Base-by-base conservation (phyloP, 64 coral and sea anemone species). In the Dendronephthya gigantea region DNA sequence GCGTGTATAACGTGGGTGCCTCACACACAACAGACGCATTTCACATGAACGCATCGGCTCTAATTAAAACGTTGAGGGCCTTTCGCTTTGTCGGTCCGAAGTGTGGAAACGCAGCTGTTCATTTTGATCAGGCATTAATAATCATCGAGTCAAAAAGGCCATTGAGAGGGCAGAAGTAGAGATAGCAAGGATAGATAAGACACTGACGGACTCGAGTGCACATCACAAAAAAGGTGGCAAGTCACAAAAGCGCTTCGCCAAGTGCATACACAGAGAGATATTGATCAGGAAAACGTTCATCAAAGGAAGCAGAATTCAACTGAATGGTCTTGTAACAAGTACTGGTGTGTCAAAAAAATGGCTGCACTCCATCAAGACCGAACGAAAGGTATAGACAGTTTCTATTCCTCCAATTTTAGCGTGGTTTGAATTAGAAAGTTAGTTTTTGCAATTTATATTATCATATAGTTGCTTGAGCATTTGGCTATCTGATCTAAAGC, bases 401-500 rank as follows among this genome's bases (percentile, higher is more conserved):
- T 45, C 41, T 62, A 6, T 19, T 62, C 19, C 25, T 62, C 25
- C 25, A 7, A 7, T 62, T n/a, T 62, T 62, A 6, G 55, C 55
- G 19, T 23, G 55, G 19, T 5, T 62, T 62, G 55, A 27, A 62
- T 62, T 62, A 62, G 25, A 62, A 13, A 62, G 19, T 62, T 45
- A 45, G 41, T 45, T 45, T 45, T 45, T 45, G 41, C 11, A 4
- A 45, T n/a, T 62, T 62, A 6, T 7, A 62, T n/a, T 62, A 62
- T n/a, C 55, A 62, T 62, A 7, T 23, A 62, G 55, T 62, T 62
- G 55, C 55, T 23, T 62, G 55, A 62, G 55, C 55, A 62, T 62
- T 62, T 62, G 55, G 55, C 55, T 62, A 62, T 62, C 55, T 62
- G 55, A 62, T 62, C 55, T 62, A n/a, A 62, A 62, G 55, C 55